Conservation (phyloP, 2,888 invertebrate species). For the Drosophila multiciliata region DNA sequence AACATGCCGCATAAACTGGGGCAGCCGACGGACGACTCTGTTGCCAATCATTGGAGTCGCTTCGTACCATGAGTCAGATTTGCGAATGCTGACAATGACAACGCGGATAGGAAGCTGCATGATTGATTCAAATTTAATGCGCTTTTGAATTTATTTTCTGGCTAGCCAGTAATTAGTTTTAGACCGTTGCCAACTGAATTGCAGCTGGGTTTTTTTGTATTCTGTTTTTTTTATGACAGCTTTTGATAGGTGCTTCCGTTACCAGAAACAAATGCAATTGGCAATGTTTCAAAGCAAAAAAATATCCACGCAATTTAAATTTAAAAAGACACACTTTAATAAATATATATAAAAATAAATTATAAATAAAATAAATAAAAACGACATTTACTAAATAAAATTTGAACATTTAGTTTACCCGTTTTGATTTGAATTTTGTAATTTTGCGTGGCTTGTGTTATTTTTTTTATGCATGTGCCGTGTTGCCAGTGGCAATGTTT, state of each 20-base stretch:
- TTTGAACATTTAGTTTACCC: background rate
- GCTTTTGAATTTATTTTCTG: slow-evolving; percentile 43
- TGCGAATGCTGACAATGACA: slow-evolving; percentile 48
- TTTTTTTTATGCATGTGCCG: background rate
- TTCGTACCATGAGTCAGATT: slow-evolving; percentile 24
- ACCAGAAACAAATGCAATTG: slow-evolving; percentile 42
- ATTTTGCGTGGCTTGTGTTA: slow-evolving; percentile 7
- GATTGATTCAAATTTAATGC: slow-evolving; percentile 77
- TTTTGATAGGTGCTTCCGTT: slow-evolving; percentile 68
- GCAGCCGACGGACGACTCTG: slow-evolving; percentile 30
- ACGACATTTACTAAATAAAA: background rate
- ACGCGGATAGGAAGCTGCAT: slow-evolving; percentile 44
- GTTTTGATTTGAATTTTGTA: background rate
- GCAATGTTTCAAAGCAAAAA: slow-evolving; percentile 54
- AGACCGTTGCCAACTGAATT: slow-evolving; percentile 59
- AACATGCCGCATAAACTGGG: slow-evolving; percentile 49
- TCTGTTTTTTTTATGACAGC: slow-evolving; percentile 33
- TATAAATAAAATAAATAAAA: too few relatives aligned
- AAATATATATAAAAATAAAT: background rate
- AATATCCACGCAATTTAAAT: slow-evolving; percentile 8
- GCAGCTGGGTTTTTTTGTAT: background rate
- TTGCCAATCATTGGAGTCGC: slow-evolving; percentile 35
- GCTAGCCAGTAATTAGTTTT: slow-evolving; percentile 64
- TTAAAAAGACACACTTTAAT: background rate
- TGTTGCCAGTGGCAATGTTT: slow-evolving; percentile 33